Percentiles rank a stretch among this genome's conserved stretches.
Evolutionary conservation across 1,140 invertebrate genomes (phyloP).

Genomic region (Hylyphantes graminicola): DNA sequence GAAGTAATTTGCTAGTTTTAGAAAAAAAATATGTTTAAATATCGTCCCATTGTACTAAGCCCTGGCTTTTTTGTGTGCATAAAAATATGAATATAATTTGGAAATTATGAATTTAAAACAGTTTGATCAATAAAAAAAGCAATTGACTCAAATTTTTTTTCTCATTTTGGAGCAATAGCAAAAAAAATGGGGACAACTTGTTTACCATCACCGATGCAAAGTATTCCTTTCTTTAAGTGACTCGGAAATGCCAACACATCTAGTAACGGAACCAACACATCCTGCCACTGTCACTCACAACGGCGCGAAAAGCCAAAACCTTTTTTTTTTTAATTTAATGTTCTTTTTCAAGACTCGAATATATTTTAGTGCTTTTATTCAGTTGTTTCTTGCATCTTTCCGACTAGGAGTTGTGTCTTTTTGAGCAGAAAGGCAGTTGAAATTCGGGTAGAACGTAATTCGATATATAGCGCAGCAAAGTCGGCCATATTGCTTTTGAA

Average conservation of each 20-base stretch:
- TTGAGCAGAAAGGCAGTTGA: slow-evolving; percentile 7
- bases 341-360: not conserved
- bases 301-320: slow-evolving; percentile 12
- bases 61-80: too few relatives aligned
- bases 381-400: slow-evolving; percentile 10
- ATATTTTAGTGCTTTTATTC: not conserved
- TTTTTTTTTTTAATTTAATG: slow-evolving; percentile 8
- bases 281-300: slow-evolving; percentile 42
- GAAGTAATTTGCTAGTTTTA: too few relatives aligned
- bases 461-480: slow-evolving; percentile 18
- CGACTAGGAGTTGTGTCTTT: not conserved
- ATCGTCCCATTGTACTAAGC: too few relatives aligned
- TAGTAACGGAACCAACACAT: slow-evolving; percentile 8
- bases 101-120: too few relatives aligned
- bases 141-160: too few relatives aligned
- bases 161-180: too few relatives aligned
- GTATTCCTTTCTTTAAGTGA: slow-evolving; percentile 19
- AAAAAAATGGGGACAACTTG: not conserved
- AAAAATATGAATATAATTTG: too few relatives aligned
- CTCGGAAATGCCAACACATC: slow-evolving; percentile 11
- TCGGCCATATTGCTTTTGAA: not conserved
- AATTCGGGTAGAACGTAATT: slow-evolving; percentile 27
- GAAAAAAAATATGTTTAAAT: too few relatives aligned
- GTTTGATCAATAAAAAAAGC: too few relatives aligned
- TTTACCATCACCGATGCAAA: slow-evolving; percentile 14